Percentiles rank a stretch among this genome's conserved stretches.
Evolutionary conservation across 2,797 vertebrate species (phyloP).

Genomic region (Myotis daubentonii): DNA sequence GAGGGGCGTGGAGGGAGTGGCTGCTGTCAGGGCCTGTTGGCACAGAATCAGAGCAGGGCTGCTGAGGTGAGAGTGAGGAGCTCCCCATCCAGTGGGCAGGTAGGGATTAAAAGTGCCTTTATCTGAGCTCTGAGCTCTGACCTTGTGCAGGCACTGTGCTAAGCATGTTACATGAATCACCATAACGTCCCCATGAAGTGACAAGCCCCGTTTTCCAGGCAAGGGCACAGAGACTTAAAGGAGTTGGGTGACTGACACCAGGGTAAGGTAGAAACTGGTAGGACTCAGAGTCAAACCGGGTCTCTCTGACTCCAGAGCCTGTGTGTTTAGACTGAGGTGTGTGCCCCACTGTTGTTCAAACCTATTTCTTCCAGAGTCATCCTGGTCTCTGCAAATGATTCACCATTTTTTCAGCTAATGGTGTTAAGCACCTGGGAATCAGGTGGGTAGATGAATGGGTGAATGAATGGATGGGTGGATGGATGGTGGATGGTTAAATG

Average conservation of each 20-base stretch:
- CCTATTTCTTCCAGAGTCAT: background rate
- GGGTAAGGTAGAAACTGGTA: background rate
- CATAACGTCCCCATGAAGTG: background rate
- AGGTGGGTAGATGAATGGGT: accelerated
- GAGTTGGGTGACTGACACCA: background rate
- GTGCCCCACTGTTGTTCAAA: background rate
- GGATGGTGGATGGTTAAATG: accelerated
- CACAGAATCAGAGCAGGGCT: background rate
- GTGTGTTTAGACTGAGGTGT: accelerated
- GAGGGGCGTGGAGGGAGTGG: background rate
- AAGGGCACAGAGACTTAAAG: background rate
- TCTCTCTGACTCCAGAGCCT: background rate
- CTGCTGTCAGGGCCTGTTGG: background rate
- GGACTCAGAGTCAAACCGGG: background rate
- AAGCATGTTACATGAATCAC: accelerated
- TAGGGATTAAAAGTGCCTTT: accelerated
- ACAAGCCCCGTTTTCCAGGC: background rate
- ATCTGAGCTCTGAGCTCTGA: accelerated
- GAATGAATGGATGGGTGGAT: accelerated
- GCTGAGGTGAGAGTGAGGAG: background rate
- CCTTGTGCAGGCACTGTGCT: too few species aligned
- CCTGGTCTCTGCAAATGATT: background rate
- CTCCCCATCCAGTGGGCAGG: background rate
- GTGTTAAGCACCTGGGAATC: background rate
- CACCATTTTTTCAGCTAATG: background rate